Percentiles rank a stretch among this genome's conserved stretches.
Conservation (phyloP, 2,888 invertebrate species). For the Sarcophaga caerulescens region DNA sequence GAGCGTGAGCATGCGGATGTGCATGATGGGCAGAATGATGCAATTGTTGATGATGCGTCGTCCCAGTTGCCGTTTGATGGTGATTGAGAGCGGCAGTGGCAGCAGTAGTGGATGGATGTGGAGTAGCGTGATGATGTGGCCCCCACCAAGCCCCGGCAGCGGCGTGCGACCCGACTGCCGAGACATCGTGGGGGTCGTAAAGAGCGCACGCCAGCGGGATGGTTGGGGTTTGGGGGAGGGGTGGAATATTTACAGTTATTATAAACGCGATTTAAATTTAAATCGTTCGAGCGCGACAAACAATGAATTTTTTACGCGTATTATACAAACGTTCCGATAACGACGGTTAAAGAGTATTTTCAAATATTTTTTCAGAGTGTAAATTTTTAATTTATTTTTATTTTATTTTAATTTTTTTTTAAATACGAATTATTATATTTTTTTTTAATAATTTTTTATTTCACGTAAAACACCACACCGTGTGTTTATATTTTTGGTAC, state of each 20-base stretch:
- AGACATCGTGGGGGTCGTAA: conserved; percentile 83
- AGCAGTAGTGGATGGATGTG: conserved; percentile 82
- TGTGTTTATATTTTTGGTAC: conserved; percentile 7
- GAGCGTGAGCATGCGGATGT: conserved; percentile 82
- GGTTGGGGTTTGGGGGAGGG: conserved; percentile 82
- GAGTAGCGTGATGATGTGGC: conserved; percentile 79
- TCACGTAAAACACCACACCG: conserved; percentile 36
- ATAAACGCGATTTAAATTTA: conserved; percentile 77
- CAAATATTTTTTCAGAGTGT: not conserved
- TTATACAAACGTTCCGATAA: not conserved
- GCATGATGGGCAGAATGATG: conserved; percentile 82
- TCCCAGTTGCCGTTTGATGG: conserved; percentile 69
- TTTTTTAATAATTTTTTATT: conserved; percentile 30
- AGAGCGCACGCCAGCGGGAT: conserved; percentile 82
- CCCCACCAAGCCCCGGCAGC: conserved; percentile 82
- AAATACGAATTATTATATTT: not conserved
- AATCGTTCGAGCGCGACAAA: conserved; percentile 24
- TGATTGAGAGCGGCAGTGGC: conserved; percentile 72
- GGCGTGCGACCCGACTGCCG: conserved; percentile 82
- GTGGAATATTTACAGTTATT: conserved; percentile 82
- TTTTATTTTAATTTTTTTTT: conserved; percentile 7
- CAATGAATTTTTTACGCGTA: conserved; percentile 4
- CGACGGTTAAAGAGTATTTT: not conserved
- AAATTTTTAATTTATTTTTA: not conserved
- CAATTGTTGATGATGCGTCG: conserved; percentile 79